Evolutionary conservation across 2,797 vertebrate species (phyloP).

Genomic region (Cyprinella venusta): DNA sequence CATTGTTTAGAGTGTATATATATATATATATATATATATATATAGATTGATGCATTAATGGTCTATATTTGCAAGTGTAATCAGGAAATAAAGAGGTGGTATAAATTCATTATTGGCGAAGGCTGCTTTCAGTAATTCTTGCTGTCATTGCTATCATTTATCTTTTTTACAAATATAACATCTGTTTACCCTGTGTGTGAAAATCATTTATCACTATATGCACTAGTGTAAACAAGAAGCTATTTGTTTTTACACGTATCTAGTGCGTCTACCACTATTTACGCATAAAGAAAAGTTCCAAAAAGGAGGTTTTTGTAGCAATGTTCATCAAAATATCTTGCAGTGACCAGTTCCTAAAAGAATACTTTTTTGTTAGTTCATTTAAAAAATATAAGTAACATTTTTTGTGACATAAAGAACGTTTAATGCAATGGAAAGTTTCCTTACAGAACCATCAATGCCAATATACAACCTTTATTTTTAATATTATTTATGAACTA

Average conservation of each 20-base stretch:
- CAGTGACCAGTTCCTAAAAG: background rate
- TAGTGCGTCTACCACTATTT: background rate
- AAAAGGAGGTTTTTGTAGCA: background rate
- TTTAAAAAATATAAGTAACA: background rate
- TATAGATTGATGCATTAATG: background rate
- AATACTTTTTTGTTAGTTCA: too few species aligned
- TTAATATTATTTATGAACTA: background rate
- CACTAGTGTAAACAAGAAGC: background rate
- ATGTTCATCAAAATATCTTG: background rate
- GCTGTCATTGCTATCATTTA: background rate
- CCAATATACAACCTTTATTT: too few species aligned
- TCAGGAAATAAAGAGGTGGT: background rate
- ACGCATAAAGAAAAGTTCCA: background rate
- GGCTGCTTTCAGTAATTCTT: background rate
- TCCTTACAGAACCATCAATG: background rate
- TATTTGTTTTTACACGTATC: background rate
- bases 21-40: too few species aligned
- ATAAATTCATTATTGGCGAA: background rate
- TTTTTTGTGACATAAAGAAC: background rate
- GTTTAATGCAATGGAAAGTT: background rate
- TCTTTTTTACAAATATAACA: background rate
- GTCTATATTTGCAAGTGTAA: background rate
- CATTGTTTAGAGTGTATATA: too few species aligned
- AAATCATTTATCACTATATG: background rate
- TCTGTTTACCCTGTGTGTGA: background rate